Base-by-base conservation (phyloP, 2,888 invertebrate genomes). In the Synanthedon vespiformis region DNA sequence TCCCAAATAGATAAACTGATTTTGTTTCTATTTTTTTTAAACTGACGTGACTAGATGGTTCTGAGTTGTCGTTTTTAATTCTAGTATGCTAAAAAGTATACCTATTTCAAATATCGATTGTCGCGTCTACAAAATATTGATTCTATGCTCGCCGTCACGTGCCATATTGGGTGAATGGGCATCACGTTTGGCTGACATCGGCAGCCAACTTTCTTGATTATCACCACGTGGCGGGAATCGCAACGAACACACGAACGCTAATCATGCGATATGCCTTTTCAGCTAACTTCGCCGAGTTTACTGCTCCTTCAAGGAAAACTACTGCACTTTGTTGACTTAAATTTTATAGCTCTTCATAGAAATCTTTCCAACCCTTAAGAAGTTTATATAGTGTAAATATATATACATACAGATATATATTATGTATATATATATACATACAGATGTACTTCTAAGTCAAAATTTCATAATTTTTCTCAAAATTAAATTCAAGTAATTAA, bases 141-240 rank as follows among this genome's bases (percentile, higher is more conserved):
- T 53, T 65, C 64, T 70, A 53, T 65, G 67, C 56, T 59, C 13
- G 58, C 54, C 56, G 68, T 71, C 76, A 78, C 74, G 77, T 72
- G 71, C 74, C 75, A 64, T 73, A 73, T 77, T 74, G 80, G 68
- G 65, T 63, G 74, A 73, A 80, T 75, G 77, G 70, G 64, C 64
- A 72, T 72, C 81, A 82, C 80, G 82, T 82, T 72, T 58, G 65
- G 61, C 64, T 66, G 69, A 68, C 69, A 67, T 68, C 76, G 72
- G 59, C 63, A 70, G 74, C 74, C 78, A 81, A 80, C 68, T 83
- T 81, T 76, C 74, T 78, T 81, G 83, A 83, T 81, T 82, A 81
- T 77, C 74, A 71, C 72, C 76, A 80, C 83, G 81, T 72, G 80
- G 72, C 53, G 66, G 58, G 83, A 80, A 82, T 82, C 67, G 66